Evolutionary conservation across 2,888 invertebrate species (phyloP).

Genomic region (Heteromyza rotundicornis): DNA sequence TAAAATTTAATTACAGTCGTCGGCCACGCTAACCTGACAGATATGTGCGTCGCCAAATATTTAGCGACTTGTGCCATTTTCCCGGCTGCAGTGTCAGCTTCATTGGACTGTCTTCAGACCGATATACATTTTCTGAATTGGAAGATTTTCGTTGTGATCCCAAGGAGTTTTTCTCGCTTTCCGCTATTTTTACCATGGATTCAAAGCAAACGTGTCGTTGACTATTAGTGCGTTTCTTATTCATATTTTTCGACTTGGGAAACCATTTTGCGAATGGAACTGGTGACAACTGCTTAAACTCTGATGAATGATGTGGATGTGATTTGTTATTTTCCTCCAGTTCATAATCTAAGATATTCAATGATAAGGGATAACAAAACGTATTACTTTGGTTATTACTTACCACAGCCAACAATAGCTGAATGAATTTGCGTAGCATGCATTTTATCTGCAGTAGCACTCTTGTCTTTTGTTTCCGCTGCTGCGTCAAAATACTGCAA

Average conservation of each 20-base stretch:
- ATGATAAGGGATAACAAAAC: not conserved
- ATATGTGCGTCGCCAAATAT: slow-evolving; percentile 65
- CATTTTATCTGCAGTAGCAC: slow-evolving; percentile 18
- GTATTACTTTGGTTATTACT: not conserved
- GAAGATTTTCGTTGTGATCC: not conserved
- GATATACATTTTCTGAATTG: not conserved
- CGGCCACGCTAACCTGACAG: slow-evolving; percentile 16
- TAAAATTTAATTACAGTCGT: slow-evolving; percentile 38
- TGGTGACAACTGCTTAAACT: slow-evolving; percentile 16
- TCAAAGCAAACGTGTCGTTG: slow-evolving; percentile 30
- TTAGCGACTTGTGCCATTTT: slow-evolving; percentile 73
- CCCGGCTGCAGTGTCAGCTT: slow-evolving; percentile 68
- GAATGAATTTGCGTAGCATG: slow-evolving; percentile 26
- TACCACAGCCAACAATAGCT: slow-evolving; percentile 13
- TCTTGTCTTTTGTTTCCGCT: too few relatives aligned
- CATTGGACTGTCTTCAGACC: slow-evolving; percentile 2
- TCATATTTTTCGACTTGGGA: slow-evolving; percentile 16
- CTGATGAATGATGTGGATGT: too few relatives aligned
- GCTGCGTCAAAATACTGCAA: slow-evolving; percentile 27
- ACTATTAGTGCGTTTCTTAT: slow-evolving; percentile 10
- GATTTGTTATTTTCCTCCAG: too few relatives aligned
- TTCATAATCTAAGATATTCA: not conserved
- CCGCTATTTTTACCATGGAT: not conserved
- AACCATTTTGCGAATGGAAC: slow-evolving; percentile 11
- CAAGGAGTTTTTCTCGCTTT: not conserved